phyloP scores from a whole-genome alignment of 2,113 vertebrate genomes.

The Riparia riparia region DNA sequence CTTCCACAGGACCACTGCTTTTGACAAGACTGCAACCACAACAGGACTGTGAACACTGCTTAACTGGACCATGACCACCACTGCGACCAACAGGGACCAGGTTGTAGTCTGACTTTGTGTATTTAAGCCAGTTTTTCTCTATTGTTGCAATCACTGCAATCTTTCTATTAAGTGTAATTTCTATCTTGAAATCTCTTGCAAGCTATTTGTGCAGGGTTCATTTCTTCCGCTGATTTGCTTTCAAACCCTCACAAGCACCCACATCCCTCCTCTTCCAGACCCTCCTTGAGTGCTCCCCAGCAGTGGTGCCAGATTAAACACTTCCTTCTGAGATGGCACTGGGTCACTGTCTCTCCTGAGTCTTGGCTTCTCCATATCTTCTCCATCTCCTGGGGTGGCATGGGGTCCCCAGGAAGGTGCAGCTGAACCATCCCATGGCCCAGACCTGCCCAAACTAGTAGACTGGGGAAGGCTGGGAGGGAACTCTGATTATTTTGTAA shows the following conservation, averaged over 20 bases:
- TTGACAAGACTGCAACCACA: background rate
- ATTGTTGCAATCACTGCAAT: background rate
- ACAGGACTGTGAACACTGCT: background rate
- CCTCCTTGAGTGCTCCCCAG: background rate
- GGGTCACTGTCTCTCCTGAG: background rate
- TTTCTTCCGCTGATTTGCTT: background rate
- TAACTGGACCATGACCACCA: background rate
- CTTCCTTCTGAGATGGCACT: background rate
- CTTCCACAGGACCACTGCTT: background rate
- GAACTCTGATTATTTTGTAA: background rate
- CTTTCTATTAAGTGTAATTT: background rate
- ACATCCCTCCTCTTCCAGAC: background rate
- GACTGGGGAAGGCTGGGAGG: background rate
- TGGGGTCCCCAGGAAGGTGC: background rate
- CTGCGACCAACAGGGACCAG: background rate
- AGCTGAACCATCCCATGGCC: background rate
- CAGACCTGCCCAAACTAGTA: background rate
- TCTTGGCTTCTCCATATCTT: background rate
- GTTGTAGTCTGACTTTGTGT: background rate
- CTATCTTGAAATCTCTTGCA: fast-evolving
- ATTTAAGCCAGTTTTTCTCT: background rate
- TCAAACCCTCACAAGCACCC: background rate
- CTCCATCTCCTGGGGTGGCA: background rate
- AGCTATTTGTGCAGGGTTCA: background rate
- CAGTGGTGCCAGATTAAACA: background rate